Percentiles rank a stretch among this genome's conserved stretches.
These are phyloP conservation scores for Phalangium opilio DNA, from an alignment of 2,888 invertebrate species.

Conservation along the genomic window DNA sequence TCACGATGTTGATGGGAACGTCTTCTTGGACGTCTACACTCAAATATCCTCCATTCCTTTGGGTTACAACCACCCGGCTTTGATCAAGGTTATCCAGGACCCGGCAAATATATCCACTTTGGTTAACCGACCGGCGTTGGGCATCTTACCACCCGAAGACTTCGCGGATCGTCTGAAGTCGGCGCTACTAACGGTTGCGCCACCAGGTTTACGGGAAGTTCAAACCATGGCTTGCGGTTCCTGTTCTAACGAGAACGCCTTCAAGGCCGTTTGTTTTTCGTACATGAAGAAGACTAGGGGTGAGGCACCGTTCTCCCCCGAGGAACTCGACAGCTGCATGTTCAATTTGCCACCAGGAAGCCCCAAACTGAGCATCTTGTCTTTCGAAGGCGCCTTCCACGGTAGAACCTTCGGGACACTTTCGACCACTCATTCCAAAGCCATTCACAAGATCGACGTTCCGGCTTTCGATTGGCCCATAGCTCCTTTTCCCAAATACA, in stretches of 20 bases:
- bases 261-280: conserved; percentile 79
- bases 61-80: conserved; percentile 86
- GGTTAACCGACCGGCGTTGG: conserved; percentile 88
- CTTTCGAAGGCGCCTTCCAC: conserved; percentile 81
- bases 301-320: conserved; percentile 48
- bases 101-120: conserved; percentile 57
- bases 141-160: conserved; percentile 75
- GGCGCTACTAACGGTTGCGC: conserved; percentile 46
- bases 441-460: conserved; percentile 85
- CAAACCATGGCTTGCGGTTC: conserved; percentile 97
- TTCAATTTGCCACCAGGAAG: conserved; percentile 71
- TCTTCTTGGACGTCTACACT: conserved; percentile 77
- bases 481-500: conserved; percentile 78
- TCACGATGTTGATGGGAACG: conserved; percentile 82
- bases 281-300: conserved; percentile 55
- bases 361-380: conserved; percentile 63
- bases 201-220: conserved; percentile 20
- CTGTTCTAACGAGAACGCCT: conserved; percentile 93
- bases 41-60: conserved; percentile 44
- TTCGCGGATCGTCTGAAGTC: conserved; percentile 62
- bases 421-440: conserved; percentile 69
- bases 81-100: conserved; percentile 54
- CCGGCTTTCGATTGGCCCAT: conserved; percentile 93
- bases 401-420: conserved; percentile 70
- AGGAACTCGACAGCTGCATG: conserved; percentile 67